phyloP scores from a whole-genome alignment of 2,113 vertebrate genomes.

The Thymallus thymallus region DNA sequence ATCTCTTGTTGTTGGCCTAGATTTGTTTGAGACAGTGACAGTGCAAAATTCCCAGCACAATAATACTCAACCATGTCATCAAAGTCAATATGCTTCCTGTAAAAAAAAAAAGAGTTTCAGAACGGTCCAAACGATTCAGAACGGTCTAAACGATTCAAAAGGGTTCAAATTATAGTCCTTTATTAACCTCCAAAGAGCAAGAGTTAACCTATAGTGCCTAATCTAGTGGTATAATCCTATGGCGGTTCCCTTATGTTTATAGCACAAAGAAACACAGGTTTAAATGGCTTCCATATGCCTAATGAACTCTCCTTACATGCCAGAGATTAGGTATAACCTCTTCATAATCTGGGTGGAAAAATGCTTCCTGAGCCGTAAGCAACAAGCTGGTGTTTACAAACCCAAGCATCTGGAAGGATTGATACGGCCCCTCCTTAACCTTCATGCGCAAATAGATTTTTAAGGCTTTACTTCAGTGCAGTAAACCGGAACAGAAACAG shows the following conservation, averaged over 20 bases:
- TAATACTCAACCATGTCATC: no score
- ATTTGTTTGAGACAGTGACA: no score
- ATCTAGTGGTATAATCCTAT: conserved; percentile 37
- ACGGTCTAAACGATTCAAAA: neutral
- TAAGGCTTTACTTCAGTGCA: conserved; percentile 19
- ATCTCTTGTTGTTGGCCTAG: no score
- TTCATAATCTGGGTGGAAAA: conserved; percentile 49
- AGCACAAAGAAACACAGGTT: neutral
- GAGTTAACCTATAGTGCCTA: conserved; percentile 44
- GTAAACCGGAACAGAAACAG: neutral
- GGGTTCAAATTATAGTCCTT: neutral
- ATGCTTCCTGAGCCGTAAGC: conserved; percentile 29
- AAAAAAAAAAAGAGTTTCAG: neutral
- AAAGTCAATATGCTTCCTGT: conserved; percentile 1
- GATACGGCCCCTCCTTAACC: neutral
- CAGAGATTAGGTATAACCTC: conserved; percentile 39
- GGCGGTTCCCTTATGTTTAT: neutral
- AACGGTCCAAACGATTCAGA: neutral
- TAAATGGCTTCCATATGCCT: conserved; percentile 35
- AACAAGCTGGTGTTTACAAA: conserved; percentile 26
- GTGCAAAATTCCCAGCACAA: no score
- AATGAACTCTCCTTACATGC: conserved; percentile 22
- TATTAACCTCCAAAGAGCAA: conserved; percentile 26
- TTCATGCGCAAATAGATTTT: conserved; percentile 36
- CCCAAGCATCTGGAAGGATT: neutral